Percentiles rank a stretch among this genome's conserved stretches.
These are phyloP conservation scores for Palythoa grandiflora DNA, from an alignment of 92 coral and sea anemone species.

Conservation along the genomic window DNA sequence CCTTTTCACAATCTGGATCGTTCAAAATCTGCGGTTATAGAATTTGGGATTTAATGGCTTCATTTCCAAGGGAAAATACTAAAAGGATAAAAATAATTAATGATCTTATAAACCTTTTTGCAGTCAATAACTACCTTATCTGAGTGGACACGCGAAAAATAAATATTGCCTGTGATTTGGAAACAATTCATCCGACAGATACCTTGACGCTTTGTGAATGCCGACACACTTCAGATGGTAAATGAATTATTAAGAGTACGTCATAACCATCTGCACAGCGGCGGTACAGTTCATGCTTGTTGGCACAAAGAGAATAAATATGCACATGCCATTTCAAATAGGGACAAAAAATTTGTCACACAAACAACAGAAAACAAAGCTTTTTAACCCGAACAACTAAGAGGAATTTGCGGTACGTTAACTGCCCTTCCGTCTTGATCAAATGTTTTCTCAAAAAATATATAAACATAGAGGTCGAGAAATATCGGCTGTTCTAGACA, in stretches of 20 bases:
- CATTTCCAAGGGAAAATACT: not conserved
- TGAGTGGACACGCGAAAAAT: conserved; percentile 42
- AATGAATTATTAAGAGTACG: conserved; percentile 17
- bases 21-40: conserved; percentile 17
- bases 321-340: conserved; percentile 6
- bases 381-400: not conserved
- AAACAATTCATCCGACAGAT: conserved; percentile 49
- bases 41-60: not conserved
- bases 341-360: not conserved
- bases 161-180: conserved; percentile 49
- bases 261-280: conserved; percentile 29
- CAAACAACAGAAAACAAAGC: not conserved
- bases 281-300: not conserved
- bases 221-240: conserved; percentile 48
- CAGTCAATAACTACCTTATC: conserved; percentile 19
- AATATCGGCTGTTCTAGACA: not conserved
- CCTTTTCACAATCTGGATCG: conserved; percentile 11
- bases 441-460: conserved; percentile 34
- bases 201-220: conserved; percentile 35
- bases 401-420: conserved; percentile 9
- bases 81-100: not conserved
- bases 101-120: not conserved
- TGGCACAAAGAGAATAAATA: conserved; percentile 11
- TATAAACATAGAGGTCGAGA: conserved; percentile 19
- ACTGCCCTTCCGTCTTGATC: not conserved